Evolutionary conservation across 1,140 invertebrate genomes (phyloP), one percentile per base, ranked within the genome.

Genomic region (Neodiprion pinetum): DNA sequence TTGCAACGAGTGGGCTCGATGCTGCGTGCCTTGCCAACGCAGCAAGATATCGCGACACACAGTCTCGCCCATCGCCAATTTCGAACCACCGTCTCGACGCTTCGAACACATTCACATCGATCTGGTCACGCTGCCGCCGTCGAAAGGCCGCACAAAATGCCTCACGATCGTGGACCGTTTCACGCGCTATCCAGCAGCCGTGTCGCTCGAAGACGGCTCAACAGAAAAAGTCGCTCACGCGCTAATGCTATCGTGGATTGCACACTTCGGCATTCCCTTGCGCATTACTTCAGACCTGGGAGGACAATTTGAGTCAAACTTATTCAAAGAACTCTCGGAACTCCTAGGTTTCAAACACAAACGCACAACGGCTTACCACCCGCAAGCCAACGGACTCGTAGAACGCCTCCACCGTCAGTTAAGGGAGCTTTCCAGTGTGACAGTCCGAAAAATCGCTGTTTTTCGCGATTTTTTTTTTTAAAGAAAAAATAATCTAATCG

Each of bases 201-300:
- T 78, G 12, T 80, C 83, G 1, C 65, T 85, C 9, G 48, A 53
- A n/a, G 70, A 80, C 48, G 81, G 83, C 7, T 73, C 75, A 23
- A 83, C 86, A 40, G 77, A 82, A 72, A 79, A 77, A n/a, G 78
- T 85, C 9, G 85, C 80, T 9, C n/a, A 72, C 28, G 79, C 79
- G 9, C 74, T 89, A 14, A 70, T 77, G 21, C 3, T 72, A 3
- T 40, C 68, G 8, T 88, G 84, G 83, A 82, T 88, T 47, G 71
- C 77, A 8, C 78, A 85, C 9, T 90, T 83, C 76, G 88, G 88
- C 1, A 50, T 74, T 1, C 84, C 86, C 2, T 12, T 49, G 0
- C 67, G 28, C 10, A 83, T 90, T 11, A 89, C 84, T 0, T 87
- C 85, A 0, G 88, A 90, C 74, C 82, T 82, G 70, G 87, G 87